Conservation (phyloP, 2,888 invertebrate species). For the Drosophila colorata region DNA sequence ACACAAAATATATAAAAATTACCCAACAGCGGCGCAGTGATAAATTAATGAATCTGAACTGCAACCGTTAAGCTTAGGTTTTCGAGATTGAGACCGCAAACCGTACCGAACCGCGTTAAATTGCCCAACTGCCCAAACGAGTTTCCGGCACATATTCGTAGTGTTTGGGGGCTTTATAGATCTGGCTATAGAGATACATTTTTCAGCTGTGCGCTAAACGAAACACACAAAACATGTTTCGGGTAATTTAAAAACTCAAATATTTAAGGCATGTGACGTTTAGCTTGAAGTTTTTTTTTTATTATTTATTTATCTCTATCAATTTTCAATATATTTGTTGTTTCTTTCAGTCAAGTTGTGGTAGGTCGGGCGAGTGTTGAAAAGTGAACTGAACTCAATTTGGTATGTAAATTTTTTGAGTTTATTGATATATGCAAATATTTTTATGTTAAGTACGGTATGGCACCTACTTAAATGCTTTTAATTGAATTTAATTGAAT, state of each 20-base stretch:
- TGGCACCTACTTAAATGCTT: slow-evolving; percentile 36
- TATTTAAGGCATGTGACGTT: slow-evolving; percentile 71
- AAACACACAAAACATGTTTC: slow-evolving; percentile 61
- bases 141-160: slow-evolving; percentile 54
- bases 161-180: slow-evolving; percentile 6
- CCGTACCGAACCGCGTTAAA: slow-evolving; percentile 32
- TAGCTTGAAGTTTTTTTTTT: slow-evolving; percentile 27
- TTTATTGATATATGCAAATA: slow-evolving; percentile 41
- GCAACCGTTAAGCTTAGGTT: slow-evolving; percentile 50
- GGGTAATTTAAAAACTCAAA: slow-evolving; percentile 57
- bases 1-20: slow-evolving; percentile 67
- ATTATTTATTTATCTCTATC: slow-evolving; percentile 30
- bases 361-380: slow-evolving; percentile 66
- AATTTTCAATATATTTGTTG: slow-evolving; percentile 30
- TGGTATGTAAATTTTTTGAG: slow-evolving; percentile 39
- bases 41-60: slow-evolving; percentile 78
- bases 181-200: slow-evolving; percentile 35
- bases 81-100: slow-evolving; percentile 48
- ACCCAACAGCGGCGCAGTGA: slow-evolving; percentile 61
- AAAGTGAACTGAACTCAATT: slow-evolving; percentile 43
- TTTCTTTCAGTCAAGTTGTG: slow-evolving; percentile 52
- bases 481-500: slow-evolving; percentile 1
- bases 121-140: slow-evolving; percentile 67
- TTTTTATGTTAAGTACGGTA: slow-evolving; percentile 16
- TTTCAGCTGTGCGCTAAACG: slow-evolving; percentile 29